phyloP scores from a whole-genome alignment of 2,797 vertebrate genomes.

The Coreius guichenoti region DNA sequence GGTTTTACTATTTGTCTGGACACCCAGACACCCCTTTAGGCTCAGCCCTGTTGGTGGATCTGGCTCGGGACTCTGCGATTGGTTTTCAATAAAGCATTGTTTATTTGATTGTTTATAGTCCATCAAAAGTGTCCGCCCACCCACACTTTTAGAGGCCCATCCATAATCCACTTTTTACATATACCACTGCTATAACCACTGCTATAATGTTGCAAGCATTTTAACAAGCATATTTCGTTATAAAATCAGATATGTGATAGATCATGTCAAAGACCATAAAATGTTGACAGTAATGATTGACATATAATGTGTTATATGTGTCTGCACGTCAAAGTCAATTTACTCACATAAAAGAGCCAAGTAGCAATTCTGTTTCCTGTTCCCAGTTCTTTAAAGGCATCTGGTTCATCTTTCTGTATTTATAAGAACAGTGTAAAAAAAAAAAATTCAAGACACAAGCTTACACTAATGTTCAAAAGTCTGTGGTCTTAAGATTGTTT shows the following conservation, averaged over 20 bases:
- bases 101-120: too few species aligned
- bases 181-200: background rate
- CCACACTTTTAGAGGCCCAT: background rate
- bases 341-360: conserved; percentile 98
- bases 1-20: too few species aligned
- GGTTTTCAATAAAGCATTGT: too few species aligned
- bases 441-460: background rate
- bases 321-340: background rate
- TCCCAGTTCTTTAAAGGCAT: conserved; percentile 98
- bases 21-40: too few species aligned
- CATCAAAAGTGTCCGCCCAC: background rate
- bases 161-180: background rate
- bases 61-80: too few species aligned
- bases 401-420: conserved; percentile 97
- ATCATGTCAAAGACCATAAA: background rate
- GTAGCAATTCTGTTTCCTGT: conserved; percentile 98
- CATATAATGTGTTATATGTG: background rate
- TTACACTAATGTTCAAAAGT: background rate
- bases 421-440: conserved; percentile 29
- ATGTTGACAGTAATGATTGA: background rate
- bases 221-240: background rate
- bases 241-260: background rate
- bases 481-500: background rate
- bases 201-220: background rate
- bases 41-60: too few species aligned